These are phyloP conservation scores for Sepiola atlantica DNA, from an alignment of 2,888 invertebrate species.

Conservation along the genomic window DNA sequence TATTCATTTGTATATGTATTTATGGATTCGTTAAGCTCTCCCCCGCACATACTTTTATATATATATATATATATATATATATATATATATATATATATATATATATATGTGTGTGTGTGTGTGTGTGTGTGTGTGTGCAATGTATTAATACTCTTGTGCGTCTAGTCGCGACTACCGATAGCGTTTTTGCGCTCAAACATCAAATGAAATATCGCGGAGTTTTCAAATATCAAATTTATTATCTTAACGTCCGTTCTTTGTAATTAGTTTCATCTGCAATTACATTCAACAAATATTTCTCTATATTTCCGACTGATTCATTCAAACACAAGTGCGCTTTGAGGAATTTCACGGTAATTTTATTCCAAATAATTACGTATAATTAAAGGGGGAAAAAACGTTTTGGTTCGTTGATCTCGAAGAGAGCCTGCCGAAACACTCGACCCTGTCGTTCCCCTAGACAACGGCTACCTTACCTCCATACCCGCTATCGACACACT, in stretches of 20 bases:
- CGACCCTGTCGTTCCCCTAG: neutral
- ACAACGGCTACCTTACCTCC: neutral
- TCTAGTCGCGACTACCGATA: neutral
- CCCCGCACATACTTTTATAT: neutral
- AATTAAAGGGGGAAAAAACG: neutral
- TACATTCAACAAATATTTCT: conserved; percentile 10
- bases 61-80: neutral
- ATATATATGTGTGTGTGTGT: conserved; percentile 1
- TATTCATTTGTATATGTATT: no score
- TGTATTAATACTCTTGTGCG: neutral
- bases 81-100: conserved; percentile 5
- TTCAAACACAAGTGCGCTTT: neutral
- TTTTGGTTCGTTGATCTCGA: conserved; percentile 32
- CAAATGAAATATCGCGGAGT: conserved; percentile 8
- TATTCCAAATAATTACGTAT: conserved; percentile 32
- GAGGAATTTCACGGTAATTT: conserved; percentile 22
- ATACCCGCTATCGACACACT: neutral
- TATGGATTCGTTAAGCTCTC: no score
- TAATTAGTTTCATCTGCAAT: conserved; percentile 32
- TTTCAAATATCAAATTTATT: conserved; percentile 13
- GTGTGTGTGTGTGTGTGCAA: no score
- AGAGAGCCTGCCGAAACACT: neutral
- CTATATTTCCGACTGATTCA: neutral
- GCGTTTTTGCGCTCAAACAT: neutral
- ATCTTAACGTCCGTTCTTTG: neutral